phyloP scores from a whole-genome alignment of 2,113 vertebrate genomes.

The Macquaria ambigua region DNA sequence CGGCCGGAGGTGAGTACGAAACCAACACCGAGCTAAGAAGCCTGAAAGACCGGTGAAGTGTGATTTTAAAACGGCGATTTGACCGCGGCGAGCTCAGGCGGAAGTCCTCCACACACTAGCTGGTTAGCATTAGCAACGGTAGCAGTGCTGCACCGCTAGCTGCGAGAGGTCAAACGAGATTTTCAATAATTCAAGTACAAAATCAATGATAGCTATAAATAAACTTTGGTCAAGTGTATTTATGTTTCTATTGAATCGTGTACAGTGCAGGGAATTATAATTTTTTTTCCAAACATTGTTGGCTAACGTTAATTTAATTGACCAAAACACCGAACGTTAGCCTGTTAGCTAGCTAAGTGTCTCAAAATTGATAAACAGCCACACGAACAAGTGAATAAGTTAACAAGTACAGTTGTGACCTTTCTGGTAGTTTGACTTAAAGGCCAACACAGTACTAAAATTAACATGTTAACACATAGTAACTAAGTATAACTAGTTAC shows the following conservation, averaged over 20 bases:
- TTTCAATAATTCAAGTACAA: not conserved
- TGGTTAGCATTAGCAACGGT: no score
- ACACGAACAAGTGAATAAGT: not conserved
- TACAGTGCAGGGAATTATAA: not conserved
- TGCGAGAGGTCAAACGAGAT: no score
- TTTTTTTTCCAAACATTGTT: not conserved
- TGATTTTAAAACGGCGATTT: no score
- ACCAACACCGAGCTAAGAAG: fast-evolving
- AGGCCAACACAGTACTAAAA: not conserved
- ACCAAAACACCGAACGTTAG: not conserved
- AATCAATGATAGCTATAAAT: fast-evolving
- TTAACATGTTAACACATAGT: not conserved
- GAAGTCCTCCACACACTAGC: no score
- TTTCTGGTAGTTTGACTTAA: not conserved
- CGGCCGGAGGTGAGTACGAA: conserved; percentile 78
- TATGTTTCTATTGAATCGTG: not conserved
- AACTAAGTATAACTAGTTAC: no score
- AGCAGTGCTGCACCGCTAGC: no score
- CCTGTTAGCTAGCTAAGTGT: not conserved
- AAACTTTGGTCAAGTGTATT: no score
- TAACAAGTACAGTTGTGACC: not conserved
- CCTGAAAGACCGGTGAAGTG: fast-evolving
- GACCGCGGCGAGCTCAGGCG: no score
- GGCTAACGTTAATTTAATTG: no score
- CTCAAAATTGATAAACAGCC: not conserved